Percentiles rank a stretch among this genome's conserved stretches.
Evolutionary conservation across 2,888 invertebrate genomes (phyloP).

Genomic region (Heliconius erato): DNA sequence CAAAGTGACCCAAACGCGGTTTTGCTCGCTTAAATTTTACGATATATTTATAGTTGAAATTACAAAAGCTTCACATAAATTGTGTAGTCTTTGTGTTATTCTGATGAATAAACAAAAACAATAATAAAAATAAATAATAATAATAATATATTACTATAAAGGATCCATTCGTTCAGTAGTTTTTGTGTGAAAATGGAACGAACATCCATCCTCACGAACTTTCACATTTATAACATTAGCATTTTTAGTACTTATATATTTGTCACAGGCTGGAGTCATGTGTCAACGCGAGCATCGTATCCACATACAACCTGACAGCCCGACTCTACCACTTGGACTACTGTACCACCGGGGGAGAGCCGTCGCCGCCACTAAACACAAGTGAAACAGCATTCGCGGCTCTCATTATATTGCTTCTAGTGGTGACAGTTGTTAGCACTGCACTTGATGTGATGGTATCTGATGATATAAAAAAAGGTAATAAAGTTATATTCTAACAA

Average conservation of each 20-base stretch:
- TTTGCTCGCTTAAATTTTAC: no score
- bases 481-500: no score
- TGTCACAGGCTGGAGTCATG: slow-evolving; percentile 72
- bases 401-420: slow-evolving; percentile 38
- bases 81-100: no score
- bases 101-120: no score
- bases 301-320: slow-evolving; percentile 70
- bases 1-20: no score
- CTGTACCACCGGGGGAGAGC: slow-evolving; percentile 61
- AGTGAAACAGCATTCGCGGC: slow-evolving; percentile 68
- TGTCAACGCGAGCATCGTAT: slow-evolving; percentile 70
- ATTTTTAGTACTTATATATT: not conserved
- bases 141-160: no score
- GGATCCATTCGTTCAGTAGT: no score
- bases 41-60: no score
- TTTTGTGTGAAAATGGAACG: no score
- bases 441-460: slow-evolving; percentile 68
- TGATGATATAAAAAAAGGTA: slow-evolving; percentile 72
- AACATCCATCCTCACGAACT: not conserved
- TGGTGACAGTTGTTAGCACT: slow-evolving; percentile 64
- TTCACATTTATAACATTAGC: no score
- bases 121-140: no score
- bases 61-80: no score
- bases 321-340: slow-evolving; percentile 70
- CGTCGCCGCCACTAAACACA: slow-evolving; percentile 54